A percentile compares a stretch with the other conserved stretches of the same genome.
Conservation (phyloP, 1,140 invertebrate species). For the Drosophila kohkoa region DNA sequence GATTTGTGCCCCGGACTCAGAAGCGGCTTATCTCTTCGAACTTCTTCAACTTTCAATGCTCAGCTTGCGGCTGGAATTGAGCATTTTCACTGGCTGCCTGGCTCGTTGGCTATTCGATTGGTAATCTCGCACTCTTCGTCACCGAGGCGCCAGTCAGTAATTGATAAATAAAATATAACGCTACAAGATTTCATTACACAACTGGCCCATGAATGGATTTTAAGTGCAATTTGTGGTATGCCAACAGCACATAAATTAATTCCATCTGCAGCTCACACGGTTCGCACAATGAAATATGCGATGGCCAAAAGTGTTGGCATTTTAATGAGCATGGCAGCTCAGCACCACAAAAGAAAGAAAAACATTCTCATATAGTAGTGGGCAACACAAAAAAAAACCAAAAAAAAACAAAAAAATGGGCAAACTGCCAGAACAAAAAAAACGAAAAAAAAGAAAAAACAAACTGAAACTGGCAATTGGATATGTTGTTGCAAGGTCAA, state of each 20-base stretch:
- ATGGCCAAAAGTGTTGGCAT: slow-evolving; percentile 44
- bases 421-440: slow-evolving; percentile 19
- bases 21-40: slow-evolving; percentile 16
- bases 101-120: not conserved
- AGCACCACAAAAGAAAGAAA: slow-evolving; percentile 15
- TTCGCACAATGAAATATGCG: slow-evolving; percentile 37
- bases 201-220: slow-evolving; percentile 33
- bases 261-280: slow-evolving; percentile 3
- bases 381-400: too few species aligned
- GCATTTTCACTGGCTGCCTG: not conserved
- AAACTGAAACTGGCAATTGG: not conserved
- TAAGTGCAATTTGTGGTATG: slow-evolving; percentile 72
- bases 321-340: slow-evolving; percentile 54
- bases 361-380: not conserved
- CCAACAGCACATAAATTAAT: slow-evolving; percentile 72
- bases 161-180: slow-evolving; percentile 70
- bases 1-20: slow-evolving; percentile 25
- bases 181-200: slow-evolving; percentile 42
- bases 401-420: slow-evolving; percentile 16
- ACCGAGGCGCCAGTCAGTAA: slow-evolving; percentile 23
- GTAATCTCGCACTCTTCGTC: slow-evolving; percentile 7
- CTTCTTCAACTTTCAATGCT: slow-evolving; percentile 29
- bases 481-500: slow-evolving; percentile 40
- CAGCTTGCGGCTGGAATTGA: slow-evolving; percentile 1
- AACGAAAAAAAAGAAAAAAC: slow-evolving; percentile 3